Evolutionary conservation across 2,113 vertebrate species (phyloP).

Genomic region (Litocranius walleri): DNA sequence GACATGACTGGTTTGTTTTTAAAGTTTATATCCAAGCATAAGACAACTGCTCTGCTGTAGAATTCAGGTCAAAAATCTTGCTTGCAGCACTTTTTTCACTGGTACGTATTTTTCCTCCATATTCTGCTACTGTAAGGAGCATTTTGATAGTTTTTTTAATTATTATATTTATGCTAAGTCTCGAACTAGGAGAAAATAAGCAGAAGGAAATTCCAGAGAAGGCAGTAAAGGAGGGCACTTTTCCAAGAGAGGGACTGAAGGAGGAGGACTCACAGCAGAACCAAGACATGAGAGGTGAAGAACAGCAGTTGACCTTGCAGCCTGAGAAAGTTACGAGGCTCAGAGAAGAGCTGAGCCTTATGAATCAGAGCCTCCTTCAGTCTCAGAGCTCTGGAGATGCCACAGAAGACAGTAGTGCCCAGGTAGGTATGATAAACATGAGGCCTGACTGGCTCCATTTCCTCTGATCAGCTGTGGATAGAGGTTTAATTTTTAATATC

Average conservation of each 20-base stretch:
- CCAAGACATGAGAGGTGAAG: slow-evolving; percentile 66
- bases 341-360: slow-evolving; percentile 43
- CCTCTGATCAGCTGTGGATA: neutral
- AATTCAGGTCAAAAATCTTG: slow-evolving; percentile 12
- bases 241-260: slow-evolving; percentile 78
- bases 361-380: slow-evolving; percentile 50
- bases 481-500: neutral
- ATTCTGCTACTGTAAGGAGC: slow-evolving; percentile 14
- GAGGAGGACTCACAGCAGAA: slow-evolving; percentile 80
- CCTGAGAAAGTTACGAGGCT: slow-evolving; percentile 43
- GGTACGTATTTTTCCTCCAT: neutral
- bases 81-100: neutral
- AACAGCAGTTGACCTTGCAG: slow-evolving; percentile 64
- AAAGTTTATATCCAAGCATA: neutral
- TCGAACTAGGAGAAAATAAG: slow-evolving; percentile 72
- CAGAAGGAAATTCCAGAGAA: slow-evolving; percentile 84
- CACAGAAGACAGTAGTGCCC: slow-evolving; percentile 69
- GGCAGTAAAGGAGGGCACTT: slow-evolving; percentile 76
- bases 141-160: slow-evolving; percentile 44
- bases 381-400: slow-evolving; percentile 61
- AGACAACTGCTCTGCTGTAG: neutral
- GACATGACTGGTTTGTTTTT: neutral
- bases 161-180: slow-evolving; percentile 74
- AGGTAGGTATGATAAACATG: slow-evolving; percentile 79
- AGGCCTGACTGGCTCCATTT: neutral